phyloP scores from a whole-genome alignment of 2,113 vertebrate genomes.

The Carettochelys insculpta region DNA sequence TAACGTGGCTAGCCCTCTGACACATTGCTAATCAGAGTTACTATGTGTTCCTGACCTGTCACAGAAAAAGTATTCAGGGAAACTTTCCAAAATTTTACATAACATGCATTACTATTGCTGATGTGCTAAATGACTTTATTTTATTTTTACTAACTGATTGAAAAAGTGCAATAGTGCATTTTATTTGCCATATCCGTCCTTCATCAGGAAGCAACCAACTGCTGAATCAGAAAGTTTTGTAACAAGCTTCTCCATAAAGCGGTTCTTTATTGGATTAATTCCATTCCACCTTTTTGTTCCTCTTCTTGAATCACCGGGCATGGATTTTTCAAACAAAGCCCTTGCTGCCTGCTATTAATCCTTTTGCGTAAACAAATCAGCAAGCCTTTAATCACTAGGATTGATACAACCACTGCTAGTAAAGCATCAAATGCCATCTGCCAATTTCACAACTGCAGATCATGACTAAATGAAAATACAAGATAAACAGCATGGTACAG shows the following conservation, averaged over 20 bases:
- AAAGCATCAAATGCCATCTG: constrained; percentile 73
- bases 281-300: constrained; percentile 61
- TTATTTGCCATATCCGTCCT: constrained; percentile 51
- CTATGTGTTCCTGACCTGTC: constrained; percentile 14
- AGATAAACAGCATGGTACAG: constrained; percentile 65
- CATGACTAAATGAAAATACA: constrained; percentile 56
- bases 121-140: constrained; percentile 34
- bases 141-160: constrained; percentile 20
- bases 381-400: constrained; percentile 70
- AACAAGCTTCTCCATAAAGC: constrained; percentile 59
- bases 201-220: constrained; percentile 58
- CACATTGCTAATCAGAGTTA: background rate
- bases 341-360: constrained; percentile 69
- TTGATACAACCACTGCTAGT: constrained; percentile 57
- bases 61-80: constrained; percentile 31
- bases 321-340: constrained; percentile 72
- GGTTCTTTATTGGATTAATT: constrained; percentile 62
- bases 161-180: constrained; percentile 44
- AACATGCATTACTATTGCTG: constrained; percentile 32
- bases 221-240: constrained; percentile 61
- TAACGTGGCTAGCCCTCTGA: too few species aligned
- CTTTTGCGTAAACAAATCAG: constrained; percentile 74
- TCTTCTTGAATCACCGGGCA: constrained; percentile 55
- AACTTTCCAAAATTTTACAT: constrained; percentile 26
- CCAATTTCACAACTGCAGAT: constrained; percentile 53